These are phyloP conservation scores for Triplophysa siluroides DNA, from an alignment of 2,113 vertebrate genomes.

Conservation along the genomic window DNA sequence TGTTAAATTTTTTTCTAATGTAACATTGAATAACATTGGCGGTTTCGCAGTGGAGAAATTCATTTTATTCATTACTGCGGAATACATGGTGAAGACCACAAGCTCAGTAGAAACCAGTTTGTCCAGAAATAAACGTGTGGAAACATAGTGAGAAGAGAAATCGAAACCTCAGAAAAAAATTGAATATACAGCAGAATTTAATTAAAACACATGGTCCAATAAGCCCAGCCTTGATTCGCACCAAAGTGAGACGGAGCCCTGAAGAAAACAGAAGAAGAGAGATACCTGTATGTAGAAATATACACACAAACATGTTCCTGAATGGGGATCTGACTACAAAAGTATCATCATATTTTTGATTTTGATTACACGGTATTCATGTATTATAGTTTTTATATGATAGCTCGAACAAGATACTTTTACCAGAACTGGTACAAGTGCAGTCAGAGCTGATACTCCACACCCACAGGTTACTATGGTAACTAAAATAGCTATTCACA, in stretches of 20 bases:
- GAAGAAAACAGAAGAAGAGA: conserved; percentile 5
- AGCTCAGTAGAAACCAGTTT: background rate
- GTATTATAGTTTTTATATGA: too few relatives aligned
- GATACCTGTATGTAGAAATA: conserved; percentile 14
- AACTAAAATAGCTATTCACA: conserved; percentile 8
- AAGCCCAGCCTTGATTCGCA: too few relatives aligned
- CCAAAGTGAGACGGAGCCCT: conserved; percentile 46
- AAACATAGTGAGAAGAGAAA: background rate
- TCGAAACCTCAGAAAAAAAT: too few relatives aligned
- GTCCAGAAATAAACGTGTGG: too few relatives aligned
- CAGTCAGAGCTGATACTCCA: background rate
- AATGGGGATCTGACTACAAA: background rate
- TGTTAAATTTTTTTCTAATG: background rate
- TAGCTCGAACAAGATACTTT: too few relatives aligned
- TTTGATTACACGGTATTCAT: too few relatives aligned
- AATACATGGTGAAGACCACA: background rate
- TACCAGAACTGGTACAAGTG: background rate
- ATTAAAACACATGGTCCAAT: too few relatives aligned
- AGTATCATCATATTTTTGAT: background rate
- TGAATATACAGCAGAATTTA: too few relatives aligned
- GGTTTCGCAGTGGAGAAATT: background rate
- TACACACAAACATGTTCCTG: background rate
- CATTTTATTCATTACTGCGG: background rate
- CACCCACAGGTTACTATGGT: conserved; percentile 24
- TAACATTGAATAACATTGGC: background rate